Evolutionary conservation across 2,797 vertebrate genomes (phyloP).

Genomic region (Ficedula albicollis): DNA sequence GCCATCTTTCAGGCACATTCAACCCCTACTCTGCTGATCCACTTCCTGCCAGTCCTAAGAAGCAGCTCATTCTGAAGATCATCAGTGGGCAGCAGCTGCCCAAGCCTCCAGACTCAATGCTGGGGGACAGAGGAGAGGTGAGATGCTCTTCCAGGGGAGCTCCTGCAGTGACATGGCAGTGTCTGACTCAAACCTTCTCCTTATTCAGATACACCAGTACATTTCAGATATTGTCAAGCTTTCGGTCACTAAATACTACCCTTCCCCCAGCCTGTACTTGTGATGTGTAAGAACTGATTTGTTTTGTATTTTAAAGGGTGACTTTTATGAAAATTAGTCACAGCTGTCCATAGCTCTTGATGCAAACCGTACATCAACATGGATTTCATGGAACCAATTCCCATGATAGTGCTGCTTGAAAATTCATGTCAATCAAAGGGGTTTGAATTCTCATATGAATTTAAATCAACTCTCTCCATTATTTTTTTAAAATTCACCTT

Average conservation of each 20-base stretch:
- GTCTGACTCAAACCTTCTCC: neutral
- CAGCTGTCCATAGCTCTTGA: neutral
- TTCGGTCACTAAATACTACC: neutral
- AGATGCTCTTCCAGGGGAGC: neutral
- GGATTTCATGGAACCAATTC: neutral
- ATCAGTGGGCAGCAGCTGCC: slow-evolving; percentile 98
- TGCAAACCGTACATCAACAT: neutral
- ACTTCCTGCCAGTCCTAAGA: slow-evolving; percentile 94
- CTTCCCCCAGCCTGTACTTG: rapidly evolving
- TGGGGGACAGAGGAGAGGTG: slow-evolving; percentile 97
- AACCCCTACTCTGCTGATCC: slow-evolving; percentile 93
- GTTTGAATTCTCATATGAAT: neutral
- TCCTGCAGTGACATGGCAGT: neutral
- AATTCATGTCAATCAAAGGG: neutral
- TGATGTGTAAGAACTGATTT: neutral
- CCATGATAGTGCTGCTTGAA: neutral
- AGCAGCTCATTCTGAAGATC: slow-evolving; percentile 95
- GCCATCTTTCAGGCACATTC: slow-evolving; percentile 84
- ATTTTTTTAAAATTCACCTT: neutral
- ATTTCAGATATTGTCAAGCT: neutral
- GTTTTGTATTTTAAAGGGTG: neutral
- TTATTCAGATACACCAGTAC: neutral
- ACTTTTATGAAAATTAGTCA: neutral
- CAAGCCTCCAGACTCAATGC: slow-evolving; percentile 96
- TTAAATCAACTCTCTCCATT: neutral